Base-by-base conservation (phyloP, 2,797 vertebrate species). In the Podarcis siculus region DNA sequence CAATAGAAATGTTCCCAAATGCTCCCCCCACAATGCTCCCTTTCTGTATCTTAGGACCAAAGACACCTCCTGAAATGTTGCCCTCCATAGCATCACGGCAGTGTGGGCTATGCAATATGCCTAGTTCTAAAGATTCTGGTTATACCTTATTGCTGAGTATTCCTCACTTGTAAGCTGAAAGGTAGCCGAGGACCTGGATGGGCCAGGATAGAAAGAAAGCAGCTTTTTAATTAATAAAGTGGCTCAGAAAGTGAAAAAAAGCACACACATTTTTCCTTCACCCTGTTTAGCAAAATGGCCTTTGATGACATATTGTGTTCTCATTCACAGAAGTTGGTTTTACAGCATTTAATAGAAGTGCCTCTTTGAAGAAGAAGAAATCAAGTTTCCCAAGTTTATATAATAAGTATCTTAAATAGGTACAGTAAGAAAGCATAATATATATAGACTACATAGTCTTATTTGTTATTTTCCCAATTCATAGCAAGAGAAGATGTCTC, bases 41-140 rank as follows among this genome's bases (percentile, higher is more conserved):
- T n/a, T 71, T 83, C 32, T 83, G 32, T 71, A 73, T 55, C 61
- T 82, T 35, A 9, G 39, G 39, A 83, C 27, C 45, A 69, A 69
- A 55, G 12, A n/a, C 25, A 71, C n/a, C 9, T 83, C 49, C 79
- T 66, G 79, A 90, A 45, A 64, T 42, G 93, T 91, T 86, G 1
- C 86, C 90, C 86, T 89, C 87, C 69, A 45, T 27, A 27, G 90
- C 79, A 83, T 7, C 21, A 35, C 37, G 19, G 19, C 39, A 3
- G 21, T 39, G 9, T 64, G 8, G 86, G 42, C 13, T 82, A 58
- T 88, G 66, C 9, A 7, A 80, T 83, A 35, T 76, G 85, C 82
- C 72, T 13, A 55, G 72, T 90, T 83, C 87, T 79, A 6, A 79
- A 85, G 42, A 80, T 3, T 37, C 37, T 75, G 86, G 23, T 66